Evolutionary conservation across 2,797 vertebrate species (phyloP), one percentile per base, ranked within the genome.

Genomic region (Scleropages formosus): DNA sequence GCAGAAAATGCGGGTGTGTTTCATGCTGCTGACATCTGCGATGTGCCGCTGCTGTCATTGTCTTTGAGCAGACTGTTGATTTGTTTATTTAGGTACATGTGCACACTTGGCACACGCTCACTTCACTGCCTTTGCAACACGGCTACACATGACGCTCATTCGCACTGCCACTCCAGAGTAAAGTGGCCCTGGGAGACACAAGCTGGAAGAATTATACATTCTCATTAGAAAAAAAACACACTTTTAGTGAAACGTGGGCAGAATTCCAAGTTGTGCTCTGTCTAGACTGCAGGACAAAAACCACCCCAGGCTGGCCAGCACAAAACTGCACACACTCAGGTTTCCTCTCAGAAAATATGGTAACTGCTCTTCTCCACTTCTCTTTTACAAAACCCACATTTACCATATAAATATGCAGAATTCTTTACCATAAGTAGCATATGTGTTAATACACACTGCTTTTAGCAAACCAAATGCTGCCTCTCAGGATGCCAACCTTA

Each of bases 191-290:
- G 51, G 59, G 75, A 77, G 75, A 72, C 75, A 64, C 49, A 58
- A 47, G 69, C 60, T 72, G 31, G 68, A 51, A 69, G 62, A 72
- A 72, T 72, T 72, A 72, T 64, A 56, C 75, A 71, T 56, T 77
- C 75, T 77, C 75, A 77, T 77, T 72, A 77, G 65, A 49, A 11
- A 68, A 75, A 60, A 68, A 58, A 16, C 4, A 4, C 13, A 65
- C 63, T 71, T 65, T 60, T 47, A 60, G 13, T 68, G 31, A 68
- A 72, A 77, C 60, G 59, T 72, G 61, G 62, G 27, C 61, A 59
- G 75, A 72, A 77, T 72, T 77, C 61, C 70, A 72, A 77, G 61
- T 65, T 61, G 46, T n/a, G 10, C 31, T 72, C 51, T 66, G 75
- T 77, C 61, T 77, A 65, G 70, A 63, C 69, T 72, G 56, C 62